Conservation (phyloP, 2,797 vertebrate species). For the Chromobotia macracanthus region DNA sequence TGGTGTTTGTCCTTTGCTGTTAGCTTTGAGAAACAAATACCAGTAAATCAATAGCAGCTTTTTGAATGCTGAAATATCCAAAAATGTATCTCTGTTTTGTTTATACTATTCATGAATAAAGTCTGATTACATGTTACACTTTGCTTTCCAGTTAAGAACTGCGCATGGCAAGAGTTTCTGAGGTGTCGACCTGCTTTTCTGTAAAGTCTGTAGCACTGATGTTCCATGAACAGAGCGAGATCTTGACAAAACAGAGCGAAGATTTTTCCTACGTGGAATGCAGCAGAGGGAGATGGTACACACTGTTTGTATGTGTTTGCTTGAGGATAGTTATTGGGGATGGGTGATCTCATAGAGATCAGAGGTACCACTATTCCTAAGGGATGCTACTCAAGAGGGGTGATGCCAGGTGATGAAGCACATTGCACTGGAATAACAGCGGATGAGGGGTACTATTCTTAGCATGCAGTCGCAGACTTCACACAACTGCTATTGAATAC, state of each 20-base stretch:
- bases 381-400: conserved; percentile 24
- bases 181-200: conserved; percentile 15
- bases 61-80: not conserved
- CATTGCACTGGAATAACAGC: conserved; percentile 24
- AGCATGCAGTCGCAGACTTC: conserved; percentile 38
- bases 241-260: conserved; percentile 31
- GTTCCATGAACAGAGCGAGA: conserved; percentile 20
- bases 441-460: conserved; percentile 52
- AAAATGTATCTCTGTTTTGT: not conserved
- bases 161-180: not conserved
- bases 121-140: not conserved
- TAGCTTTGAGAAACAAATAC: too few relatives aligned
- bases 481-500: conserved; percentile 43
- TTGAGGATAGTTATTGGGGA: conserved; percentile 32
- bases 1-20: too few relatives aligned
- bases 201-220: conserved; percentile 8
- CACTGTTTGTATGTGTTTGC: conserved; percentile 6
- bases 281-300: not conserved
- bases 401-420: conserved; percentile 49
- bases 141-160: not conserved
- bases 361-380: not conserved
- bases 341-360: conserved; percentile 25
- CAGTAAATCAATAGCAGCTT: too few relatives aligned
- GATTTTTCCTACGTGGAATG: not conserved
- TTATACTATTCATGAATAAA: not conserved